A percentile compares a stretch with the other conserved stretches of the same genome.
phyloP scores from a whole-genome alignment of 2,113 vertebrate species.

The Phrynosoma platyrhinos region DNA sequence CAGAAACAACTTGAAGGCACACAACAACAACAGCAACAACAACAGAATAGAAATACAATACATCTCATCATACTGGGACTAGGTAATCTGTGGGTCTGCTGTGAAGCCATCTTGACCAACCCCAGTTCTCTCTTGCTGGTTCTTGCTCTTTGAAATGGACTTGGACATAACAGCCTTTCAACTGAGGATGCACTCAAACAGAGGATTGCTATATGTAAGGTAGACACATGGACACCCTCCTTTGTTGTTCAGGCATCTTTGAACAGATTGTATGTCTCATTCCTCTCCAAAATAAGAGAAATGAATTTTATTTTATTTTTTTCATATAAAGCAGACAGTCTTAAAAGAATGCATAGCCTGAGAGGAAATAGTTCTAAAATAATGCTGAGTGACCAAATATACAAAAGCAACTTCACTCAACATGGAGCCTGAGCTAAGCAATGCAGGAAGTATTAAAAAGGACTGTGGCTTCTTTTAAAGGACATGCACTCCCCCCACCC shows the following conservation, averaged over 20 bases:
- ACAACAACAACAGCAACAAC: too few species aligned
- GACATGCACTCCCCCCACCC: neutral
- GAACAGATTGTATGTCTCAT: neutral
- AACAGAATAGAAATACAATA: too few species aligned
- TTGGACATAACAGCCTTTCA: neutral
- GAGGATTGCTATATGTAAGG: too few species aligned
- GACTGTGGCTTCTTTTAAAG: neutral
- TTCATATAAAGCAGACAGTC: neutral
- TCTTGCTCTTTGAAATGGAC: neutral
- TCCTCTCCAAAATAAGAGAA: neutral
- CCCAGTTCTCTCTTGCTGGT: neutral
- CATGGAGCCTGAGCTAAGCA: slow-evolving; percentile 23
- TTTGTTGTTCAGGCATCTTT: neutral
- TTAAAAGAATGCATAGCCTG: neutral
- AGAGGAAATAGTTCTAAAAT: neutral
- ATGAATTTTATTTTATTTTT: neutral
- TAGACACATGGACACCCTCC: neutral
- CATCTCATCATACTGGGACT: too few species aligned
- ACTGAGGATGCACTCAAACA: neutral
- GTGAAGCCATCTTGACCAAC: too few species aligned
- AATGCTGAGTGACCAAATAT: neutral
- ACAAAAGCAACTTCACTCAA: neutral
- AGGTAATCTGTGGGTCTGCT: too few species aligned
- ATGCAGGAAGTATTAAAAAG: slow-evolving; percentile 36
- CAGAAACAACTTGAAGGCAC: too few species aligned